Evolutionary conservation across 2,113 vertebrate species (phyloP).

Genomic region (Melanerpes aurifrons): DNA sequence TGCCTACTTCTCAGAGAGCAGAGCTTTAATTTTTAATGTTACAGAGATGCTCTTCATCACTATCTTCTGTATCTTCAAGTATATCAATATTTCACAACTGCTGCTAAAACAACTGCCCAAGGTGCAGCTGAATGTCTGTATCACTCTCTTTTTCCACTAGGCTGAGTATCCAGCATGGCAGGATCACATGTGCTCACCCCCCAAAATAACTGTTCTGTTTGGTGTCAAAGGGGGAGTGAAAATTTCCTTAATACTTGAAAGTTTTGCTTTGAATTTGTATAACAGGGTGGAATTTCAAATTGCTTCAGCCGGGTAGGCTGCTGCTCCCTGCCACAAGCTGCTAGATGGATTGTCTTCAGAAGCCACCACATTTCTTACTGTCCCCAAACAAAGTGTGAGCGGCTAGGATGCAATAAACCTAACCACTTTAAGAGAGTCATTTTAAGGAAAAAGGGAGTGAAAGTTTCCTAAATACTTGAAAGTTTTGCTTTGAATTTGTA

Average conservation of each 20-base stretch:
- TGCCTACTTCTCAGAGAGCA: not conserved
- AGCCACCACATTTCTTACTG: not conserved
- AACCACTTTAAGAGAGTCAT: too few species aligned
- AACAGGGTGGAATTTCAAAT: not conserved
- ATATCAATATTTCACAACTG: not conserved
- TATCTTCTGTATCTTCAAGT: not conserved
- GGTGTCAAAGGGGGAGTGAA: not conserved
- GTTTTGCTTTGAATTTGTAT: not conserved
- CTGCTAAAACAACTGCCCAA: not conserved
- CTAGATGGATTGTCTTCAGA: not conserved
- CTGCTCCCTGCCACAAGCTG: not conserved
- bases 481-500: not conserved
- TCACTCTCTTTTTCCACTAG: not conserved
- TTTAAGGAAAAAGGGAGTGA: not conserved
- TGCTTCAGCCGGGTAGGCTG: not conserved
- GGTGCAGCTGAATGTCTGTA: constrained; percentile 6
- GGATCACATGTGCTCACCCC: not conserved
- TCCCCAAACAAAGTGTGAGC: too few species aligned
- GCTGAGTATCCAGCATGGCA: not conserved
- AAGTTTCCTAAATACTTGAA: constrained; percentile 6
- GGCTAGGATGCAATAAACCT: too few species aligned
- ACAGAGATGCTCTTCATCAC: not conserved
- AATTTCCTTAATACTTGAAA: not conserved
- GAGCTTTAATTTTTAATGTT: constrained; percentile 2
- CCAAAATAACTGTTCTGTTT: not conserved